Percentiles rank a stretch among this genome's conserved stretches.
phyloP scores from a whole-genome alignment of 2,888 invertebrate species.

The Heteropelma amictum region DNA sequence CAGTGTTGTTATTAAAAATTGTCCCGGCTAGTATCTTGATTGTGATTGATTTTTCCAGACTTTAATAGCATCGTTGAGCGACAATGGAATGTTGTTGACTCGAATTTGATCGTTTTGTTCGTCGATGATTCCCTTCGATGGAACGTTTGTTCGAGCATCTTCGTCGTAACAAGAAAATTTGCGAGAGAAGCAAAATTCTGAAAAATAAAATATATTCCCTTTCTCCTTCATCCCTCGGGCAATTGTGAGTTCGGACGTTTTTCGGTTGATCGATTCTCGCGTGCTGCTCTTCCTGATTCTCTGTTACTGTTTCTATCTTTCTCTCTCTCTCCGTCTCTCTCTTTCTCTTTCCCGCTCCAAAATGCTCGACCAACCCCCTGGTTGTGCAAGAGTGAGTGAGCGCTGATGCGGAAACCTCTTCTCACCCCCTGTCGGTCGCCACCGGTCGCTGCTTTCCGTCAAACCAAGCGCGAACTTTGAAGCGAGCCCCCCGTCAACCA shows the following conservation, averaged over 20 bases:
- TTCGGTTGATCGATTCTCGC: conserved; percentile 73
- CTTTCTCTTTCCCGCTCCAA: not conserved
- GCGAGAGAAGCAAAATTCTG: conserved; percentile 56
- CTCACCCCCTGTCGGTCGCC: conserved; percentile 8
- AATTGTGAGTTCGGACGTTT: conserved; percentile 73
- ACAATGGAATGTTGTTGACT: too few relatives aligned
- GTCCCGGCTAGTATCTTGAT: too few relatives aligned
- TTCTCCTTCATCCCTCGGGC: too few relatives aligned
- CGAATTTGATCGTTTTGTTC: conserved; percentile 7
- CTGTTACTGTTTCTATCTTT: conserved; percentile 48
- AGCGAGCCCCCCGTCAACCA: conserved; percentile 12
- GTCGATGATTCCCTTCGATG: conserved; percentile 15
- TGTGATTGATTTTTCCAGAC: too few relatives aligned
- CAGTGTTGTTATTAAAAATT: too few relatives aligned
- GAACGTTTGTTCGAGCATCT: conserved; percentile 9
- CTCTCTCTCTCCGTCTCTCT: not conserved
- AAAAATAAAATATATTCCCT: conserved; percentile 71
- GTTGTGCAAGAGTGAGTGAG: conserved; percentile 30
- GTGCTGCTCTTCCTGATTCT: conserved; percentile 66
- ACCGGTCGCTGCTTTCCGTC: conserved; percentile 28
- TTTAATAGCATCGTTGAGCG: too few relatives aligned
- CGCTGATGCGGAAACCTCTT: conserved; percentile 48
- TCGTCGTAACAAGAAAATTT: conserved; percentile 54
- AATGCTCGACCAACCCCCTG: not conserved
- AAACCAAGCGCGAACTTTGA: conserved; percentile 40